These are phyloP conservation scores for Saccopteryx leptura DNA, from an alignment of 2,113 vertebrate species.

Conservation along the genomic window DNA sequence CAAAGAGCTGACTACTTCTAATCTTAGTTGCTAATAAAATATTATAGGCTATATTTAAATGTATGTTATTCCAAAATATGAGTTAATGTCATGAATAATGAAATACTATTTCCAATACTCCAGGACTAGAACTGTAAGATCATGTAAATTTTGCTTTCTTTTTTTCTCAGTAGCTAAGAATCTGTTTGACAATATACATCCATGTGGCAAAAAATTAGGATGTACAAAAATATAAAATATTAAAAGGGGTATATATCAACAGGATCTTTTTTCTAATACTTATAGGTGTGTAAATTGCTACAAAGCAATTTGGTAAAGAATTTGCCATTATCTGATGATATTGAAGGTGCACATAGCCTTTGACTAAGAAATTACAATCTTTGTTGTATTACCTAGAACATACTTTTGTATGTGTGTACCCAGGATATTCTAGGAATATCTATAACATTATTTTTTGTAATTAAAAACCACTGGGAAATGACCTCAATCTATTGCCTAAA, in stretches of 20 bases:
- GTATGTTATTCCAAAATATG: neutral
- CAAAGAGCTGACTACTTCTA: neutral
- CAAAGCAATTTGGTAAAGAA: neutral
- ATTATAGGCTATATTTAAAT: neutral
- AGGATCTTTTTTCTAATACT: neutral
- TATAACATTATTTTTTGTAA: neutral
- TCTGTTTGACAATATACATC: neutral
- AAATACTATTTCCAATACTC: neutral
- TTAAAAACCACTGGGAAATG: neutral
- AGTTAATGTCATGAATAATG: neutral
- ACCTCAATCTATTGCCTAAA: neutral
- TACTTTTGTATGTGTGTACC: neutral
- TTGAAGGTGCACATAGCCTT: neutral
- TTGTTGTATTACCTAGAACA: neutral
- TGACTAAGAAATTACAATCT: neutral
- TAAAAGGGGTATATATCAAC: neutral
- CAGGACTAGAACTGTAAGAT: neutral
- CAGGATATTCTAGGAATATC: neutral
- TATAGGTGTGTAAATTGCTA: neutral
- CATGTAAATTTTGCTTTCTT: neutral
- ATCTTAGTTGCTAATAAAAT: slow-evolving; percentile 17
- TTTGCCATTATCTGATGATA: neutral
- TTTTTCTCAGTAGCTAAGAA: neutral
- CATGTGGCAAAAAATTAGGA: neutral
- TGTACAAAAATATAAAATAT: neutral